A percentile compares a stretch with the other conserved stretches of the same genome.
Evolutionary conservation across 2,797 vertebrate genomes (phyloP).

Genomic region (Carcharodon carcharias): DNA sequence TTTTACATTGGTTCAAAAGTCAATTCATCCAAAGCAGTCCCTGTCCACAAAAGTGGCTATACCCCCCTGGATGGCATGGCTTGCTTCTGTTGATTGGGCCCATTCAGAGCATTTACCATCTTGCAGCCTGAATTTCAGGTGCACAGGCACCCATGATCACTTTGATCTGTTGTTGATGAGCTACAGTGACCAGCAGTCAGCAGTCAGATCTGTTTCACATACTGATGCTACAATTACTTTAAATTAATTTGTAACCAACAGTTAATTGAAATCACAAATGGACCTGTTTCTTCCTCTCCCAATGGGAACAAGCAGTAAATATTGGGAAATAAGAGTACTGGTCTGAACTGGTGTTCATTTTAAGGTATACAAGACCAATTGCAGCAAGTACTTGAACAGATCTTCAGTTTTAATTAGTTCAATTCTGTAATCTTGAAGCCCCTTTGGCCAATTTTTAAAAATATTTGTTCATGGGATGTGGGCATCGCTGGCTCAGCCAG

Average conservation of each 20-base stretch:
- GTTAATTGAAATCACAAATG: not conserved
- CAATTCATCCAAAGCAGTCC: not conserved
- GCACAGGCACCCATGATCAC: not conserved
- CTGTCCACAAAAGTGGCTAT: not conserved
- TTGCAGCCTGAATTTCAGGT: not conserved
- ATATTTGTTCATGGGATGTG: too few relatives aligned
- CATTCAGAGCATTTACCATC: not conserved
- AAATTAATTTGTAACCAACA: not conserved
- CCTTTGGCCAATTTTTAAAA: not conserved
- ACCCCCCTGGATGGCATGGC: too few relatives aligned
- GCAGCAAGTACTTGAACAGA: not conserved
- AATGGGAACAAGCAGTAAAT: too few relatives aligned
- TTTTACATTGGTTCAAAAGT: not conserved
- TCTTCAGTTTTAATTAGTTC: not conserved
- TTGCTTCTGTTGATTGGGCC: not conserved
- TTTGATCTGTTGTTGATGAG: not conserved
- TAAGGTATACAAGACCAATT: not conserved
- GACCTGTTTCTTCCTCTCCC: not conserved
- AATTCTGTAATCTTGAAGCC: not conserved
- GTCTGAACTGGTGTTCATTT: too few relatives aligned
- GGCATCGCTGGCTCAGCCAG: too few relatives aligned
- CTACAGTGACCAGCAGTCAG: not conserved
- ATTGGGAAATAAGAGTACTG: too few relatives aligned
- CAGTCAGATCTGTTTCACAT: not conserved
- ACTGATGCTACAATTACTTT: not conserved